phyloP scores from a whole-genome alignment of 2,888 invertebrate genomes.

The Cheilosia pagana region DNA sequence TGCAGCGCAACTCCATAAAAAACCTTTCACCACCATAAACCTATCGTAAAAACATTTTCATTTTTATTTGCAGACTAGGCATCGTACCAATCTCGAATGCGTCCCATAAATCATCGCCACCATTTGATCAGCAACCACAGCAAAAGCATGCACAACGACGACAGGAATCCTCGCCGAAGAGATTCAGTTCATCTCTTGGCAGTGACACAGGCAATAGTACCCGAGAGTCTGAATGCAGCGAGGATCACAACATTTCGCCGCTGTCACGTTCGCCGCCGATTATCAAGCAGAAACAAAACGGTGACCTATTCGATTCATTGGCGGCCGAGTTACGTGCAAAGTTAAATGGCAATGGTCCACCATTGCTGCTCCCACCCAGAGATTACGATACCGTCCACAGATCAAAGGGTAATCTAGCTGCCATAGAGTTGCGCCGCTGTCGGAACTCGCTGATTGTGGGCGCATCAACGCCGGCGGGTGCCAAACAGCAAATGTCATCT shows the following conservation, averaged over 20 bases:
- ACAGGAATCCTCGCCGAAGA: conserved; percentile 82
- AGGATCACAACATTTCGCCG: conserved; percentile 85
- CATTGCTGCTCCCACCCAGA: conserved; percentile 94
- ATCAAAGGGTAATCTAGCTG: conserved; percentile 89
- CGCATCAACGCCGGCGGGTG: conserved; percentile 81
- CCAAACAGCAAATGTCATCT: conserved; percentile 86
- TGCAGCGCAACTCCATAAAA: not conserved
- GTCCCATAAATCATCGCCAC: conserved; percentile 73
- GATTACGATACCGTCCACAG: conserved; percentile 96
- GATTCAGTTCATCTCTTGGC: conserved; percentile 89
- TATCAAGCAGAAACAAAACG: conserved; percentile 84
- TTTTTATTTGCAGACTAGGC: conserved; percentile 71
- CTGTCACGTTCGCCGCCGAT: conserved; percentile 81
- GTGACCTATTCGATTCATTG: conserved; percentile 94
- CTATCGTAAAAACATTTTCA: conserved; percentile 13
- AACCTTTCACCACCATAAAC: not conserved
- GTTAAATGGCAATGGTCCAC: conserved; percentile 87
- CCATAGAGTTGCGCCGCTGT: conserved; percentile 86
- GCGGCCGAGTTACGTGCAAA: conserved; percentile 95
- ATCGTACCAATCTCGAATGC: conserved; percentile 68
- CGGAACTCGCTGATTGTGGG: conserved; percentile 83
- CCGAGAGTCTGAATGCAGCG: conserved; percentile 88
- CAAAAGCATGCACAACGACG: conserved; percentile 77
- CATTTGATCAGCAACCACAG: conserved; percentile 62
- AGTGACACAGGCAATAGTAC: conserved; percentile 89